Evolutionary conservation across 2,888 invertebrate genomes (phyloP).

Genomic region (Agriopis marginaria): DNA sequence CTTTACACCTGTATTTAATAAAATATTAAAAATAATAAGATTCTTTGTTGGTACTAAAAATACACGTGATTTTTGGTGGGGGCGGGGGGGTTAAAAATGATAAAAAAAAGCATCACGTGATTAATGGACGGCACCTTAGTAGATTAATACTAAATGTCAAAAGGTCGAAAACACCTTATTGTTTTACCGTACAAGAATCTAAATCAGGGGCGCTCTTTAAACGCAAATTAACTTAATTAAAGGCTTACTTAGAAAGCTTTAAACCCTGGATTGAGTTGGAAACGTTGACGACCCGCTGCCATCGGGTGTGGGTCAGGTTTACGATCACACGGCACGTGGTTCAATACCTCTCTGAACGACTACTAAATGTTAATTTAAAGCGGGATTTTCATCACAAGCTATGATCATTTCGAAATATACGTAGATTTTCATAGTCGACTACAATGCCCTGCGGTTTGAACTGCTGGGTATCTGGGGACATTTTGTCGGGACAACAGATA

Average conservation of each 20-base stretch:
- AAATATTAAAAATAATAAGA: too few relatives aligned
- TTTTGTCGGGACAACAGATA: too few relatives aligned
- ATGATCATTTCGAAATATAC: slow-evolving; percentile 1
- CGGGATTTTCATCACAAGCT: not conserved
- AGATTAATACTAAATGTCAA: not conserved
- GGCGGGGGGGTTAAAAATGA: too few relatives aligned
- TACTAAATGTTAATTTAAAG: slow-evolving; percentile 20
- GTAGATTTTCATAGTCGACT: too few relatives aligned
- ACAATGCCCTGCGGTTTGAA: too few relatives aligned
- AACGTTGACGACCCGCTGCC: slow-evolving; percentile 17
- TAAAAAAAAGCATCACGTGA: too few relatives aligned
- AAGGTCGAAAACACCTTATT: not conserved
- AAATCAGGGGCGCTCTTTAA: slow-evolving; percentile 16
- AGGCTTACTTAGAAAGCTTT: slow-evolving; percentile 17
- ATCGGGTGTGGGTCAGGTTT: slow-evolving; percentile 19
- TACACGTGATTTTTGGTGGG: too few relatives aligned
- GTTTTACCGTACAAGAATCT: not conserved
- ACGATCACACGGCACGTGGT: slow-evolving; percentile 26
- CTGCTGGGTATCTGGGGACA: too few relatives aligned
- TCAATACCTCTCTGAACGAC: slow-evolving; percentile 15
- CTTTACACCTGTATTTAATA: too few relatives aligned
- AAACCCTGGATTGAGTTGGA: slow-evolving; percentile 21
- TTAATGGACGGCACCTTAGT: too few relatives aligned
- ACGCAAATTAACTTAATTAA: slow-evolving; percentile 23
- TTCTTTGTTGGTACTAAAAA: too few relatives aligned